These are phyloP conservation scores for Charadrius vociferus DNA, from an alignment of 2,113 vertebrate species.

Conservation along the genomic window DNA sequence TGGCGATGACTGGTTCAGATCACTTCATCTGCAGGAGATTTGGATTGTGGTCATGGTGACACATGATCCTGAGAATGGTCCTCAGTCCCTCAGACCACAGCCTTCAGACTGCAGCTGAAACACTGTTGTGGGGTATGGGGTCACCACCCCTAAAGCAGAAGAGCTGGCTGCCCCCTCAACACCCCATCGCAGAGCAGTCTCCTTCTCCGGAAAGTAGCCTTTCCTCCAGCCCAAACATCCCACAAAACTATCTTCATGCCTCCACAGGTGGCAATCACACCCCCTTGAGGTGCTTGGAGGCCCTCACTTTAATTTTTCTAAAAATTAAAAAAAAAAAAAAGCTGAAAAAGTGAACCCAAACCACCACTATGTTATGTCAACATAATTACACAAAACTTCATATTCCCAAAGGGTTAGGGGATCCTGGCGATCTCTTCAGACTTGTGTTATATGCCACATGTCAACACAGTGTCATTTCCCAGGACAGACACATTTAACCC, in stretches of 20 bases:
- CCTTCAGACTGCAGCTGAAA: background rate
- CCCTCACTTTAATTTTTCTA: background rate
- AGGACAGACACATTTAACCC: background rate
- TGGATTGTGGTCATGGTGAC: background rate
- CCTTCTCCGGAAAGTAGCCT: background rate
- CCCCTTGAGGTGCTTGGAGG: background rate
- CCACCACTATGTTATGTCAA: background rate
- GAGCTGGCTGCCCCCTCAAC: background rate
- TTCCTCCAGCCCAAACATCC: background rate
- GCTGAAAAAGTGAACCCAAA: background rate
- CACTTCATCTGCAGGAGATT: background rate
- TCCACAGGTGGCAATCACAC: background rate
- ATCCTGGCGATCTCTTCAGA: background rate
- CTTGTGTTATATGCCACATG: background rate
- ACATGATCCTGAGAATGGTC: background rate
- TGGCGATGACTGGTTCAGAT: background rate
- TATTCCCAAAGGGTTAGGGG: background rate
- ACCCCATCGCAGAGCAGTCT: fast-evolving
- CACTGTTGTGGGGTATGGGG: fast-evolving
- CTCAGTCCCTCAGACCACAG: fast-evolving
- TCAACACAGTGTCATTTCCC: background rate
- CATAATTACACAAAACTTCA: background rate
- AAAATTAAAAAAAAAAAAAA: background rate
- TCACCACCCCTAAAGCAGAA: background rate
- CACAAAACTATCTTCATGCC: background rate